phyloP scores from a whole-genome alignment of 2,888 invertebrate genomes.

The Zhengitettix transpicula region DNA sequence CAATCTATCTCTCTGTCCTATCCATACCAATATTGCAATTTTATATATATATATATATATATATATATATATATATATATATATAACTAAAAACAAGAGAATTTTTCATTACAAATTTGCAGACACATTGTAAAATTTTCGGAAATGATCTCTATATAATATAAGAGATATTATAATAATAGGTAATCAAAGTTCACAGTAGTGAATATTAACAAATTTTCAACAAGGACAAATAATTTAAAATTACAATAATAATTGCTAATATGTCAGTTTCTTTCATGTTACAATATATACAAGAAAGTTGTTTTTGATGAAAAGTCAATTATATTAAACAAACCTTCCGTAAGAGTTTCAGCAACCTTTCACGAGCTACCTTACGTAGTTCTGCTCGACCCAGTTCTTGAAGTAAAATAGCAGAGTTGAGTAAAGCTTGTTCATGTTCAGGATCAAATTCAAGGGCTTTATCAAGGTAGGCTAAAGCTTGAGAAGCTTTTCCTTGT shows the following conservation, averaged over 20 bases:
- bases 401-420: slow-evolving; percentile 87
- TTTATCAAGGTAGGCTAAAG: slow-evolving; percentile 80
- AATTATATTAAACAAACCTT: slow-evolving; percentile 24
- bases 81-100: neutral
- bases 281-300: too few relatives aligned
- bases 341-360: slow-evolving; percentile 64
- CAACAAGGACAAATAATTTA: neutral
- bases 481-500: slow-evolving; percentile 80
- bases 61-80: neutral
- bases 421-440: slow-evolving; percentile 85
- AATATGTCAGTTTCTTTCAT: too few relatives aligned
- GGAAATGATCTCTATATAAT: too few relatives aligned
- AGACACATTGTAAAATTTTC: neutral
- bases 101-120: neutral
- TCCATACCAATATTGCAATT: too few relatives aligned
- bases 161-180: too few relatives aligned
- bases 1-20: too few relatives aligned
- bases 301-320: neutral
- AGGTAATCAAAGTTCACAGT: too few relatives aligned
- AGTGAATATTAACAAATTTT: neutral
- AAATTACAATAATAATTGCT: too few relatives aligned
- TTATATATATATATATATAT: neutral
- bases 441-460: slow-evolving; percentile 85
- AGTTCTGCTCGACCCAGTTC: slow-evolving; percentile 69
- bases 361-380: slow-evolving; percentile 59